Evolutionary conservation across 2,113 vertebrate genomes (phyloP).

Genomic region (Mus spicilegus): DNA sequence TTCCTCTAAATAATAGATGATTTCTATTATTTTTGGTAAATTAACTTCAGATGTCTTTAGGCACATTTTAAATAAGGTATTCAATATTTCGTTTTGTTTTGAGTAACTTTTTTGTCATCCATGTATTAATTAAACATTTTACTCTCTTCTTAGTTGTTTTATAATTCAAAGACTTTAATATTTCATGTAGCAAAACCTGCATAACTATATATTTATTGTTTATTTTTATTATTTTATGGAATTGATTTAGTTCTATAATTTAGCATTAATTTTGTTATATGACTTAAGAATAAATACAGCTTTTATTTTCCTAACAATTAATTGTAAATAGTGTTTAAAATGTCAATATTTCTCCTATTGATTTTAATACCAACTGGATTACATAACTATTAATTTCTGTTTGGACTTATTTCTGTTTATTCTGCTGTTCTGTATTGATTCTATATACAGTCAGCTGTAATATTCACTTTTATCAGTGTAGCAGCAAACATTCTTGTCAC

Average conservation of each 20-base stretch:
- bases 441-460: not conserved
- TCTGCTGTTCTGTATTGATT: not conserved
- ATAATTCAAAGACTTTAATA: not conserved
- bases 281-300: not conserved
- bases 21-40: not conserved
- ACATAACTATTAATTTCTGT: not conserved
- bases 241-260: not conserved
- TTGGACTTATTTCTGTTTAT: not conserved
- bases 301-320: slow-evolving; percentile 4
- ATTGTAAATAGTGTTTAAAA: not conserved
- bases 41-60: not conserved
- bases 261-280: not conserved
- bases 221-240: not conserved
- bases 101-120: not conserved
- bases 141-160: not conserved
- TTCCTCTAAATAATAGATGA: not conserved
- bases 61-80: not conserved
- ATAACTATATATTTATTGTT: not conserved
- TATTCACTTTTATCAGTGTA: not conserved
- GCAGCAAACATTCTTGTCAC: not conserved
- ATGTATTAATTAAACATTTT: not conserved
- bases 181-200: not conserved
- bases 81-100: not conserved
- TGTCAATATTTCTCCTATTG: not conserved
- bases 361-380: slow-evolving; percentile 8